Evolutionary conservation across 1,140 invertebrate species (phyloP).

Genomic region (Aphis gossypii): DNA sequence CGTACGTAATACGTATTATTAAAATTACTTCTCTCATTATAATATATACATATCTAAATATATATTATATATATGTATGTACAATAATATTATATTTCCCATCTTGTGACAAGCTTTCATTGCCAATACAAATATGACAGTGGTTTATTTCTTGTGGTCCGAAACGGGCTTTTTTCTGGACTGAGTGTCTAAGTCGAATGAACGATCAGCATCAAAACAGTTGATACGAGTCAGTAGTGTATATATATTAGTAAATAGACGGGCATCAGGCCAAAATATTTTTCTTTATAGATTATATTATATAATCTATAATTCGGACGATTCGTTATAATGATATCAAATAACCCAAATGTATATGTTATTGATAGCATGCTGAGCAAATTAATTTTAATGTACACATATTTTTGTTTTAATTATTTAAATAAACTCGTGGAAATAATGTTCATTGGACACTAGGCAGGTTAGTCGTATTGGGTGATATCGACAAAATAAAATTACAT

Average conservation of each 20-base stretch:
- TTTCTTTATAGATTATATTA: neutral
- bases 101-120: neutral
- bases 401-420: neutral
- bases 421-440: too few relatives aligned
- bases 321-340: neutral
- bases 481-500: neutral
- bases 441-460: too few relatives aligned
- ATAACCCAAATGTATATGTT: neutral
- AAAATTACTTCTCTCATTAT: neutral
- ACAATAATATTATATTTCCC: neutral
- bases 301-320: neutral
- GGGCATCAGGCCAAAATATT: neutral
- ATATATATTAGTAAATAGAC: too few relatives aligned
- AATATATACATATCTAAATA: neutral
- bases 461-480: neutral
- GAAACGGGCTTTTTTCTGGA: neutral
- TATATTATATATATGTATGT: neutral
- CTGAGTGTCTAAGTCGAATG: neutral
- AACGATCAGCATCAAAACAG: neutral
- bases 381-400: neutral
- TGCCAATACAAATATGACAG: conserved; percentile 11
- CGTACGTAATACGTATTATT: neutral
- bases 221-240: too few relatives aligned
- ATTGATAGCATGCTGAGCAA: neutral
- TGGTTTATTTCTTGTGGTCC: neutral